Evolutionary conservation across 2,888 invertebrate genomes (phyloP), one percentile per base, ranked within the genome.

Genomic region (Drosophila emarginata): DNA sequence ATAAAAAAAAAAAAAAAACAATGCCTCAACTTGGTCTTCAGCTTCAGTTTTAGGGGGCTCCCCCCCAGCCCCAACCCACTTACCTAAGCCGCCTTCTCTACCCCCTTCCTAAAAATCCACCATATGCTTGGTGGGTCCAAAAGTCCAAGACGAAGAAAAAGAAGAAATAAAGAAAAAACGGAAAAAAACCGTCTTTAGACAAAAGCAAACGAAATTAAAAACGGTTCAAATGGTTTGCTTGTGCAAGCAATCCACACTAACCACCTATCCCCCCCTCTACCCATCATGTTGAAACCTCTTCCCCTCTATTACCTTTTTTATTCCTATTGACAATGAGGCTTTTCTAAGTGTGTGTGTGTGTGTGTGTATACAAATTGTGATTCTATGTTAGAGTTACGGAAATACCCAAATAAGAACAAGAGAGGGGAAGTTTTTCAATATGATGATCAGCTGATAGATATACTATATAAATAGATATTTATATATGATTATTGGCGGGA

Each of bases 141-240:
- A 73, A 79, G 79, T 72, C 76, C 70, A 74, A 76, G n/a, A 69
- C 57, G 56, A 63, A 58, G 23, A 64, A 58, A 37, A 70, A 56
- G 12, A 68, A 60, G 54, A 67, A 54, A 12, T 21, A 54, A 63
- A 52, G 39, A 40, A 26, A 39, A 39, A 39, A 57, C 26, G 14
- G 54, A 9, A 28, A 69, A 39, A 64, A 50, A 70, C 79, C 74
- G 74, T 72, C 79, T 80, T 80, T 73, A 72, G 73, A 76, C 77
- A 75, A 74, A 70, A 84, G 79, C 74, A 84, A 84, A 84, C 81
- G 84, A 83, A 86, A 83, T 86, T 83, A 86, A 83, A 82, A 83
- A 83, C 83, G 79, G 79, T 78, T 83, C 74, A 86, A 83, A 76
- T 66, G 86, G 64, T 77, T 83, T 76, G 77, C 83, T 78, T 82